Base-by-base conservation (phyloP, 2,797 vertebrate genomes). In the Hephaestus fuliginosus region DNA sequence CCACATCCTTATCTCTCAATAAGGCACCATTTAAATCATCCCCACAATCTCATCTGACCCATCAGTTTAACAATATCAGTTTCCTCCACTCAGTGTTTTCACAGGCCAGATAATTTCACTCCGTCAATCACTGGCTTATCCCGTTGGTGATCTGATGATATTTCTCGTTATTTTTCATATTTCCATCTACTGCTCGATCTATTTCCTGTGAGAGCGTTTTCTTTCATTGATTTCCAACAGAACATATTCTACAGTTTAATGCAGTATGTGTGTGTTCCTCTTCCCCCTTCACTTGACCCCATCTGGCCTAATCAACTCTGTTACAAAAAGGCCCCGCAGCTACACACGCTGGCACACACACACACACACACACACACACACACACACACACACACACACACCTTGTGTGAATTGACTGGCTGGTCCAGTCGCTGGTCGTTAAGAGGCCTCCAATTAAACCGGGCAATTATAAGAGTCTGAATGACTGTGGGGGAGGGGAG, bases 391-490 rank as follows among this genome's bases (percentile, higher is more conserved):
- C 71, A 83, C 83, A 78, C 69, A 69, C n/a, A 83, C 82, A 87
- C 86, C 81, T 88, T 86, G 83, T 80, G 87, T 69, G 82, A 91
- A 92, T 92, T 92, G 94, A 94, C 94, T 93, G 91, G 91, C 81
- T 84, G 86, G 89, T 83, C 84, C 91, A 92, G 87, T 88, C 80
- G 20, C 81, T 82, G 90, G 85, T 92, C 78, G 85, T 94, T 94
- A 94, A 94, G 92, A 91, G 92, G 93, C 88, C 83, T 93, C 91
- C 93, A 95, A 94, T 95, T 95, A 95, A 91, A 93, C 81, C 11
- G 75, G 83, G 86, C 93, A 94, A 95, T 95, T 94, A 95, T 93
- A 88, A 92, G 80, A 89, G 87, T 79, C 86, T 82, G 88, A 84
- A 84, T 91, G 90, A 88, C 80, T 77, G 64, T 78, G 86, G 91